These are phyloP conservation scores for Napeogenes sylphis DNA, from an alignment of 2,888 invertebrate species.

Conservation along the genomic window DNA sequence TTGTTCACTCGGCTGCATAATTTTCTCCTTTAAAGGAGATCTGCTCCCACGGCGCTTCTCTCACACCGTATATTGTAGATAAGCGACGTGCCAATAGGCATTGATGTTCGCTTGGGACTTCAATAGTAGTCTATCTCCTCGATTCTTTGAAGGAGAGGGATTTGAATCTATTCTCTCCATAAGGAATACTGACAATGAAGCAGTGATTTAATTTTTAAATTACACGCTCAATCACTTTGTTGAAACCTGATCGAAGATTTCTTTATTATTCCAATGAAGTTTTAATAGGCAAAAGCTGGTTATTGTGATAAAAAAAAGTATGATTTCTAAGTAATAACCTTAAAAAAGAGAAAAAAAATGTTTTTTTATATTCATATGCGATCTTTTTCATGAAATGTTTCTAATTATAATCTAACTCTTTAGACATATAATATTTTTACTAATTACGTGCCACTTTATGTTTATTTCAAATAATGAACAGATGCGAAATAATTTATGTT, in stretches of 20 bases:
- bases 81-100: slow-evolving; percentile 74
- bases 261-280: slow-evolving; percentile 4
- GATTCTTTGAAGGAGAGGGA: slow-evolving; percentile 68
- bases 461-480: too few species aligned
- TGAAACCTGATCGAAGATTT: slow-evolving; percentile 6
- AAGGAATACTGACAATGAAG: slow-evolving; percentile 52
- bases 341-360: too few species aligned
- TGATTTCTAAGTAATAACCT: too few species aligned
- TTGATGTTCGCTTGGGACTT: slow-evolving; percentile 72
- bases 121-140: slow-evolving; percentile 66
- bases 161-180: slow-evolving; percentile 59
- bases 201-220: slow-evolving; percentile 42
- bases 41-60: slow-evolving; percentile 43
- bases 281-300: too few species aligned
- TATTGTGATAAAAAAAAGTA: too few species aligned
- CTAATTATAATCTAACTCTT: too few species aligned
- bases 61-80: slow-evolving; percentile 62
- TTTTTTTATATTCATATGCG: too few species aligned
- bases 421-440: too few species aligned
- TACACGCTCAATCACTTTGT: slow-evolving; percentile 23
- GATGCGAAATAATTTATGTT: slow-evolving; percentile 5
- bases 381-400: too few species aligned
- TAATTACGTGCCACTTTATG: too few species aligned
- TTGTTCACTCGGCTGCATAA: slow-evolving; percentile 45
- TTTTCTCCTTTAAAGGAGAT: slow-evolving; percentile 58